These are phyloP conservation scores for Schlechtendalia chinensis DNA, from an alignment of 1,140 invertebrate species.

Conservation along the genomic window DNA sequence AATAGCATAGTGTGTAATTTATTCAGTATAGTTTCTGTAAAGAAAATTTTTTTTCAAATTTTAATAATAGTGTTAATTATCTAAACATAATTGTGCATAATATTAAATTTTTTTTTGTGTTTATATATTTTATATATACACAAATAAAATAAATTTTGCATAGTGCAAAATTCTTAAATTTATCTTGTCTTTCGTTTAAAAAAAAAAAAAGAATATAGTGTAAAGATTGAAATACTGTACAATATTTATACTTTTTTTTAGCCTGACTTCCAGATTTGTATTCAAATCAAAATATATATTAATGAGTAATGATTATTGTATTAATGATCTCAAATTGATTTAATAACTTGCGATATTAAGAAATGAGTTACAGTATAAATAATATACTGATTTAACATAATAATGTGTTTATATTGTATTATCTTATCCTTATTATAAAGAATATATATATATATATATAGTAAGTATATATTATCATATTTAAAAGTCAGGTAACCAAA, in stretches of 20 bases:
- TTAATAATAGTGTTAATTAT: conserved; percentile 40
- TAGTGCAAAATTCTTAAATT: conserved; percentile 5
- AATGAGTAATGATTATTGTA: neutral
- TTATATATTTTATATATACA: neutral
- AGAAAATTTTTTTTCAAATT: conserved; percentile 14
- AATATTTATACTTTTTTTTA: conserved; percentile 31
- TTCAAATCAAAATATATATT: conserved; percentile 1
- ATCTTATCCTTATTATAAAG: neutral
- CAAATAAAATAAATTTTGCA: conserved; percentile 23
- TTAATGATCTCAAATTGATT: neutral
- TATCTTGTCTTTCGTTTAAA: neutral
- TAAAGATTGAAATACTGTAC: conserved; percentile 14
- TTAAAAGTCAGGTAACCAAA: conserved; percentile 3
- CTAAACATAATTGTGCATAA: conserved; percentile 4
- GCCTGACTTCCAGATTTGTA: conserved; percentile 11
- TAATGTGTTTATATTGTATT: neutral
- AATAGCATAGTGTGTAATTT: conserved; percentile 33
- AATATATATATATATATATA: neutral
- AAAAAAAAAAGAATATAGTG: neutral
- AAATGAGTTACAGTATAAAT: conserved; percentile 9
- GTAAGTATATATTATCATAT: conserved; percentile 19
- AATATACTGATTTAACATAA: neutral
- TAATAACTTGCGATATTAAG: neutral
- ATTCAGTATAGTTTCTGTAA: conserved; percentile 25
- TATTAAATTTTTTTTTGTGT: neutral